Evolutionary conservation across 2,797 vertebrate genomes (phyloP).

Genomic region (Chiroxiphia lanceolata): DNA sequence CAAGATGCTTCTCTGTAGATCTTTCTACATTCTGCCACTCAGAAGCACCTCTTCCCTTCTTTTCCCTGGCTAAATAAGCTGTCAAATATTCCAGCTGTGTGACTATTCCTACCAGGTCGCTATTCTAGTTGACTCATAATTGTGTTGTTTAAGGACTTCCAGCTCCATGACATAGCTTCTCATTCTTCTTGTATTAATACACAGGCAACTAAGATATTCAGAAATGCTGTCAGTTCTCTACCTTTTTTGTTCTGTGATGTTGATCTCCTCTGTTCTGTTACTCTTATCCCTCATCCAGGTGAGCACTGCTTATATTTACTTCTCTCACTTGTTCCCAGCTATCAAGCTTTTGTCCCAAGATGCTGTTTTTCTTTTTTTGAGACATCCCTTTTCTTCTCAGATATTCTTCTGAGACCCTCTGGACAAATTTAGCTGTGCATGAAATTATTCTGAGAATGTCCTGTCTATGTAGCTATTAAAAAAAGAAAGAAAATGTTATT

Average conservation of each 20-base stretch:
- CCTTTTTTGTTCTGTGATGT: neutral
- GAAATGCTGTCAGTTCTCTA: neutral
- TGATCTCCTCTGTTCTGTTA: slow-evolving; percentile 20
- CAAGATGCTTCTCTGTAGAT: neutral
- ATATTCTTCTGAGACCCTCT: neutral
- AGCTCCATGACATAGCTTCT: slow-evolving; percentile 3
- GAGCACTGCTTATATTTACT: neutral
- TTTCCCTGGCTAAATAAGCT: neutral
- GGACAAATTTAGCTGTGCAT: neutral
- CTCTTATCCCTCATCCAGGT: slow-evolving; percentile 23
- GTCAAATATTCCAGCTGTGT: neutral
- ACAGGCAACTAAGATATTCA: neutral
- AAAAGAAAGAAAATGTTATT: neutral
- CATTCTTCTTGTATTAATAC: slow-evolving; percentile 13
- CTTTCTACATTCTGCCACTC: neutral
- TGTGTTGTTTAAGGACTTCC: slow-evolving; percentile 18
- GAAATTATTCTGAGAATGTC: slow-evolving; percentile 11
- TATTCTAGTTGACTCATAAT: slow-evolving; percentile 18
- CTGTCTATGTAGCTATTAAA: neutral
- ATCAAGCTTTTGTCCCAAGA: neutral
- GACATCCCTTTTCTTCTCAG: neutral
- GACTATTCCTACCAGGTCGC: slow-evolving; percentile 8
- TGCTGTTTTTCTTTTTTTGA: neutral
- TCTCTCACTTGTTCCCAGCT: neutral
- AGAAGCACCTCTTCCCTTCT: neutral